These are phyloP conservation scores for Puffinus mauretanicus DNA, from an alignment of 2,113 vertebrate genomes.

Conservation along the genomic window DNA sequence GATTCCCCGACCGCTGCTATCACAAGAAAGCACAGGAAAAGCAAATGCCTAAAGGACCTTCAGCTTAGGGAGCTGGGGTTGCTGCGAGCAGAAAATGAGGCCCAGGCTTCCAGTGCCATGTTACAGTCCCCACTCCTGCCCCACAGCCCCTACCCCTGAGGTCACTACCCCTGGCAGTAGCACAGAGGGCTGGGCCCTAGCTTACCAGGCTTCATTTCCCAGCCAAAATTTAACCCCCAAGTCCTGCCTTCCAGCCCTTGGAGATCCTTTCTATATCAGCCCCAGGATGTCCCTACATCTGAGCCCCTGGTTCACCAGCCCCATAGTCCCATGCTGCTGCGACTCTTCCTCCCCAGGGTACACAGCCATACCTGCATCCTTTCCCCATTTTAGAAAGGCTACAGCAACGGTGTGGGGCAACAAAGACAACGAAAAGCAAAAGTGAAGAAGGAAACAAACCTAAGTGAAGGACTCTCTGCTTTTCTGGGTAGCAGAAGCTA, in stretches of 20 bases:
- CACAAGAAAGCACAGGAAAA: not conserved
- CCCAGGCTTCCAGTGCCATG: not conserved
- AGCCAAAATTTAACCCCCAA: not conserved
- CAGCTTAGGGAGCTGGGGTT: not conserved
- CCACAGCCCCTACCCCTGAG: not conserved
- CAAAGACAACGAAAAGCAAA: not conserved
- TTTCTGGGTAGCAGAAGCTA: not conserved
- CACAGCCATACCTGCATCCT: not conserved
- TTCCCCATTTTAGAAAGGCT: not conserved
- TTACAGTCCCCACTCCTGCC: not conserved
- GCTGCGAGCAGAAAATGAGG: not conserved
- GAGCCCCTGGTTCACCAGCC: not conserved
- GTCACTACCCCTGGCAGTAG: not conserved
- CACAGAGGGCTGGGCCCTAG: not conserved
- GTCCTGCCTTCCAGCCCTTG: not conserved
- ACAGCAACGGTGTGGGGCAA: not conserved
- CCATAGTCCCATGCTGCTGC: not conserved
- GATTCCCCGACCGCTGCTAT: rapidly evolving
- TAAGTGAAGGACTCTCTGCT: not conserved
- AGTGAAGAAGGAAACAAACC: not conserved
- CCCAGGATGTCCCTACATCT: not conserved
- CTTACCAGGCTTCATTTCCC: not conserved
- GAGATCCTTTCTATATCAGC: not conserved
- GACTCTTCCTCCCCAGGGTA: not conserved
- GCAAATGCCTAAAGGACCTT: not conserved